phyloP scores from a whole-genome alignment of 2,113 vertebrate genomes.

The Colossoma macropomum region DNA sequence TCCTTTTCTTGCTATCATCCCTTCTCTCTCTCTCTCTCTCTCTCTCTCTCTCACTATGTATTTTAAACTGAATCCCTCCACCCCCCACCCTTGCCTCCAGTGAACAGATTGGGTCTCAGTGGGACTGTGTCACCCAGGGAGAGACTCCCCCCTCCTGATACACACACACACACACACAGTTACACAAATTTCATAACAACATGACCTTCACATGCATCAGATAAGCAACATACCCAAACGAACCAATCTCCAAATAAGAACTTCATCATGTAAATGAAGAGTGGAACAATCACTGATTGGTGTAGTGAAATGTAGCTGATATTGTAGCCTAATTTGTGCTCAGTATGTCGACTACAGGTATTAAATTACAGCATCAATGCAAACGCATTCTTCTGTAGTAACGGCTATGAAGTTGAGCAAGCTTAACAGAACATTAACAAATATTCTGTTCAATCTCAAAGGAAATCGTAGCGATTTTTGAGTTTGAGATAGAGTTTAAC shows the following conservation, averaged over 20 bases:
- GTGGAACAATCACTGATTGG: neutral
- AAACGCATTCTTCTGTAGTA: too few species aligned
- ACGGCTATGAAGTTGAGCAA: too few species aligned
- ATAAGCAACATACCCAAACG: conserved; percentile 3
- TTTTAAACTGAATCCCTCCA: conserved; percentile 33
- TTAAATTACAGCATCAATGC: too few species aligned
- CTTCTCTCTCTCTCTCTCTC: neutral
- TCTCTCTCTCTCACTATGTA: neutral
- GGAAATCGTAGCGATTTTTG: too few species aligned
- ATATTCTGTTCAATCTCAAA: too few species aligned
- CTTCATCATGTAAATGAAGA: neutral
- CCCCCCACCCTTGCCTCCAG: conserved; percentile 67
- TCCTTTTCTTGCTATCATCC: neutral
- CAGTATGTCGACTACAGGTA: neutral
- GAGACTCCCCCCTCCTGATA: conserved; percentile 67
- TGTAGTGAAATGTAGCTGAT: neutral
- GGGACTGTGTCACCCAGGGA: conserved; percentile 81
- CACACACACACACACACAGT: conserved; percentile 37
- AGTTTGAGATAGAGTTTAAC: too few species aligned
- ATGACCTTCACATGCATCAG: conserved; percentile 46
- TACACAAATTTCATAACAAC: conserved; percentile 25
- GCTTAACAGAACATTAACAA: too few species aligned
- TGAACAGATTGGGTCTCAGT: conserved; percentile 85
- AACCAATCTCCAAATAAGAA: conserved; percentile 18
- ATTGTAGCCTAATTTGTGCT: neutral